These are phyloP conservation scores for Cololabis saira DNA, from an alignment of 2,113 vertebrate species.

Conservation along the genomic window DNA sequence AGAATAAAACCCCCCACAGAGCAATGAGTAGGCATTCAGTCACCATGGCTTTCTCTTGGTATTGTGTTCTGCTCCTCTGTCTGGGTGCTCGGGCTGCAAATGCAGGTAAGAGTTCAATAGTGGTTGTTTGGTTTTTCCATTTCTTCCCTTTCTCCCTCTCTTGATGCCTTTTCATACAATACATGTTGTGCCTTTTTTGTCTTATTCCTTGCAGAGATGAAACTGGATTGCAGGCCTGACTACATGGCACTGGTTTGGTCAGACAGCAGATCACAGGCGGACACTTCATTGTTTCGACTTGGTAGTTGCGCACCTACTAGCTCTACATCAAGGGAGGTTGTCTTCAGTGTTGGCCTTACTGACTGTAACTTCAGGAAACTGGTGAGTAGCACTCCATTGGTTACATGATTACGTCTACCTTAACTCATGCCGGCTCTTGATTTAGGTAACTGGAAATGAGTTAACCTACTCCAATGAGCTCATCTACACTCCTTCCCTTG, in stretches of 20 bases:
- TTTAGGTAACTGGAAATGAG: conserved; percentile 66
- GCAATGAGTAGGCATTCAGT: fast-evolving
- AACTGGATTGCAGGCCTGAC: conserved; percentile 65
- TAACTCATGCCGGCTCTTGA: background rate
- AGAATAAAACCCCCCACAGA: conserved; percentile 26
- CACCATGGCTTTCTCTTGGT: conserved; percentile 60
- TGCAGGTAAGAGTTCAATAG: conserved; percentile 63
- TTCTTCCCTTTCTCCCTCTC: fast-evolving
- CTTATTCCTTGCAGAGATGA: conserved; percentile 54
- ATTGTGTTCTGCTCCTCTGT: conserved; percentile 7
- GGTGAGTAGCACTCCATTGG: conserved; percentile 36
- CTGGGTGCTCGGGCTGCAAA: conserved; percentile 17
- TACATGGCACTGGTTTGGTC: conserved; percentile 66
- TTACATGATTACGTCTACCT: background rate
- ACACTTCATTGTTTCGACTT: conserved; percentile 60
- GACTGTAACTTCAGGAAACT: conserved; percentile 69
- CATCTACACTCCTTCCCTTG: conserved; percentile 38
- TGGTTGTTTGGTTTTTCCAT: no score
- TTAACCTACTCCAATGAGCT: conserved; percentile 68
- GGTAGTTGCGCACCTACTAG: conserved; percentile 72
- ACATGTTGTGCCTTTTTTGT: background rate
- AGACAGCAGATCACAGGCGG: conserved; percentile 23
- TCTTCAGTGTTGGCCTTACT: conserved; percentile 58
- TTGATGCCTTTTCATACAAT: no score
- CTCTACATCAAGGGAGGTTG: conserved; percentile 21